phyloP scores from a whole-genome alignment of 2,113 vertebrate species.

The Mellivora capensis region DNA sequence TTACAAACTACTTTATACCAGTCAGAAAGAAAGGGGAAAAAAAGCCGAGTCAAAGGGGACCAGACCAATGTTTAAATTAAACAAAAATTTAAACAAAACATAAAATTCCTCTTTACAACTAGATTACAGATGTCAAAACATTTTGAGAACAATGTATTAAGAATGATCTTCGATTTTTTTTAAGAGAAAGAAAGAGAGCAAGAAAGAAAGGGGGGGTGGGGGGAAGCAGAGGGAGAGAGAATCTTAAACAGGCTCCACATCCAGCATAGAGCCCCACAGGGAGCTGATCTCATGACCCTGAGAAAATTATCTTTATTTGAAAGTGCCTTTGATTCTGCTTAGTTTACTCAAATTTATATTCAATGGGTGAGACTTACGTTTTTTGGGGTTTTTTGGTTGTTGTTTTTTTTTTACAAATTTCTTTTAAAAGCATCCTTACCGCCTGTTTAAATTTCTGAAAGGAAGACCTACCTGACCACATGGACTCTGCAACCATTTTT shows the following conservation, averaged over 20 bases:
- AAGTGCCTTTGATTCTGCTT: background rate
- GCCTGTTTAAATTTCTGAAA: background rate
- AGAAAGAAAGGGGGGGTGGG: background rate
- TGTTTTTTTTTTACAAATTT: background rate
- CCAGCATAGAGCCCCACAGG: background rate
- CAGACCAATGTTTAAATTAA: background rate
- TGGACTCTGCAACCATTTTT: background rate
- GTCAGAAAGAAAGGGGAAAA: background rate
- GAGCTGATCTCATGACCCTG: background rate
- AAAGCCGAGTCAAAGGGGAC: background rate
- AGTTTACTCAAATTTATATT: background rate
- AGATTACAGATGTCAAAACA: background rate
- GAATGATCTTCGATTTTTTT: background rate
- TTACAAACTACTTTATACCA: background rate
- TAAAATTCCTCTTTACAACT: background rate
- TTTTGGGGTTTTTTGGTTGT: no score
- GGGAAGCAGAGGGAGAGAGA: background rate
- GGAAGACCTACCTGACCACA: background rate
- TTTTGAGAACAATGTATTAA: slow-evolving; percentile 1
- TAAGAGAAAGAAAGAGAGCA: background rate
- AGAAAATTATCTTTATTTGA: background rate
- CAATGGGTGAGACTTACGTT: background rate
- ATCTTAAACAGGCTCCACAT: background rate
- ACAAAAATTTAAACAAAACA: background rate
- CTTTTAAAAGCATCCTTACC: background rate